These are phyloP conservation scores for Bombus consobrinus DNA, from an alignment of 1,140 invertebrate species.

Conservation along the genomic window DNA sequence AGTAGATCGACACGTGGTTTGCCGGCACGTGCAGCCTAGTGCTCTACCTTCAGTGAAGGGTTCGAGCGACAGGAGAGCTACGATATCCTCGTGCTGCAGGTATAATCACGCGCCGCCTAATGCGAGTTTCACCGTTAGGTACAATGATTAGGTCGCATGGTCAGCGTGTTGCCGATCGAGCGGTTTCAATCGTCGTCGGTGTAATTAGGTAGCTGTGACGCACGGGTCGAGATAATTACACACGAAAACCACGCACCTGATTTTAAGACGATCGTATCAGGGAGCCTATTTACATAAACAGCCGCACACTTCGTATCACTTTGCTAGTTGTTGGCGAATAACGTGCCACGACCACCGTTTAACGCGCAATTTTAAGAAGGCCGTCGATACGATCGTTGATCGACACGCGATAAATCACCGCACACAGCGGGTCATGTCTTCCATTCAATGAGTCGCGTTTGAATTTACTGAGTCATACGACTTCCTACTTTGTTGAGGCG, in stretches of 20 bases:
- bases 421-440: neutral
- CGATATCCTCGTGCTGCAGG: conserved; percentile 30
- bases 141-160: neutral
- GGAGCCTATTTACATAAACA: conserved; percentile 46
- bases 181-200: neutral
- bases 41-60: conserved; percentile 72
- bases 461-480: neutral
- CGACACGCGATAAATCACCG: conserved; percentile 6
- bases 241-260: conserved; percentile 33
- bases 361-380: conserved; percentile 39
- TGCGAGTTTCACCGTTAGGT: conserved; percentile 42
- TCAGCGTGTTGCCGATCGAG: neutral
- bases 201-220: conserved; percentile 52
- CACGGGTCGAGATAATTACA: conserved; percentile 27
- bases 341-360: conserved; percentile 41
- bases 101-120: conserved; percentile 35
- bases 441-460: neutral
- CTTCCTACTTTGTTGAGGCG: neutral
- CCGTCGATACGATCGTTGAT: conserved; percentile 18
- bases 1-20: conserved; percentile 58
- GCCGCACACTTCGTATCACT: conserved; percentile 34
- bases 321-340: conserved; percentile 35
- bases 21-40: conserved; percentile 72
- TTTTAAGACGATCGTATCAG: conserved; percentile 37
- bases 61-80: conserved; percentile 60